Evolutionary conservation across 2,888 invertebrate species (phyloP).

Genomic region (Drosophila neutralis): DNA sequence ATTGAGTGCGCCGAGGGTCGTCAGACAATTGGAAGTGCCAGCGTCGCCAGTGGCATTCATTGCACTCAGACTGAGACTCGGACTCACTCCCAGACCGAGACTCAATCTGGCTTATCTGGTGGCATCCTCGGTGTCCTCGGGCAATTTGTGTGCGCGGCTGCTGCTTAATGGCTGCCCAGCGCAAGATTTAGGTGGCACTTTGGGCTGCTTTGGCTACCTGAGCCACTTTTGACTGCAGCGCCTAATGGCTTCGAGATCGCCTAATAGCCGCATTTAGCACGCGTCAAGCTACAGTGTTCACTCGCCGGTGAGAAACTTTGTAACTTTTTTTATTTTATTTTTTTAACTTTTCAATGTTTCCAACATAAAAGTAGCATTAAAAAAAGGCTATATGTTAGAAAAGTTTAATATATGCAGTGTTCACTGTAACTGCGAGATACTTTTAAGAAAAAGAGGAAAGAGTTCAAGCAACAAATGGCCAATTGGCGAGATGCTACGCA

Average conservation of each 20-base stretch:
- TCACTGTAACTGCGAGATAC: slow-evolving; percentile 39
- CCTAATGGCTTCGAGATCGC: slow-evolving; percentile 40
- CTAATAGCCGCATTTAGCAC: slow-evolving; percentile 76
- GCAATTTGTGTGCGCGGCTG: slow-evolving; percentile 2
- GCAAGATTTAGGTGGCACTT: slow-evolving; percentile 43
- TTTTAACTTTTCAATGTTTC: too few relatives aligned
- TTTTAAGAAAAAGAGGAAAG: slow-evolving; percentile 3
- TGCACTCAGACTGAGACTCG: slow-evolving; percentile 64
- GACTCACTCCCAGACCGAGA: slow-evolving; percentile 49
- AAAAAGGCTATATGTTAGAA: too few relatives aligned
- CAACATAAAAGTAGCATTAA: too few relatives aligned
- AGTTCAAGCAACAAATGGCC: slow-evolving; percentile 41
- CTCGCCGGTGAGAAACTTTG: not conserved
- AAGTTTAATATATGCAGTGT: not conserved
- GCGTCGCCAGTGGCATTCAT: slow-evolving; percentile 55
- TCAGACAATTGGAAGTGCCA: slow-evolving; percentile 67
- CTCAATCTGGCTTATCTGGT: slow-evolving; percentile 37
- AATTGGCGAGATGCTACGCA: slow-evolving; percentile 42
- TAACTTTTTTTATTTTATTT: too few relatives aligned
- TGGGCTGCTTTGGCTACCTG: slow-evolving; percentile 59
- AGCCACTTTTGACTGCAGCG: slow-evolving; percentile 6
- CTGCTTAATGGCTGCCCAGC: slow-evolving; percentile 45
- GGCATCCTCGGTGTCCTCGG: not conserved
- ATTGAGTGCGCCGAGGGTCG: slow-evolving; percentile 50
- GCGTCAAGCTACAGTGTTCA: slow-evolving; percentile 44